phyloP scores from a whole-genome alignment of 2,113 vertebrate genomes.

The human (Homo sapiens) region GRCh38 chr9:120001001-120001500 shows the following conservation, averaged over 20 bases:
- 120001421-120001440: neutral
- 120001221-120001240: neutral
- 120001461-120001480: neutral
- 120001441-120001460: neutral
- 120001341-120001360: neutral
- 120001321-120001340: neutral
- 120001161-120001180: too few relatives aligned
- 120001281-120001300: neutral
- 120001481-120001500: neutral
- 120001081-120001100: neutral
- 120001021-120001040: neutral
- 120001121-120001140: neutral
- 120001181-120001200: neutral
- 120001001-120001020: neutral
- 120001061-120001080: neutral
- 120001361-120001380: neutral
- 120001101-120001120: neutral
- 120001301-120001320: neutral
- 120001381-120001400: neutral
- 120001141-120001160: neutral
- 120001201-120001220: accelerated
- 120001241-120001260: neutral
- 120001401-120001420: neutral
- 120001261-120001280: neutral
- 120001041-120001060: neutral